Percentiles rank a stretch among this genome's conserved stretches.
These are phyloP conservation scores for Papilio gigon DNA, from an alignment of 2,888 invertebrate species.

Conservation along the genomic window DNA sequence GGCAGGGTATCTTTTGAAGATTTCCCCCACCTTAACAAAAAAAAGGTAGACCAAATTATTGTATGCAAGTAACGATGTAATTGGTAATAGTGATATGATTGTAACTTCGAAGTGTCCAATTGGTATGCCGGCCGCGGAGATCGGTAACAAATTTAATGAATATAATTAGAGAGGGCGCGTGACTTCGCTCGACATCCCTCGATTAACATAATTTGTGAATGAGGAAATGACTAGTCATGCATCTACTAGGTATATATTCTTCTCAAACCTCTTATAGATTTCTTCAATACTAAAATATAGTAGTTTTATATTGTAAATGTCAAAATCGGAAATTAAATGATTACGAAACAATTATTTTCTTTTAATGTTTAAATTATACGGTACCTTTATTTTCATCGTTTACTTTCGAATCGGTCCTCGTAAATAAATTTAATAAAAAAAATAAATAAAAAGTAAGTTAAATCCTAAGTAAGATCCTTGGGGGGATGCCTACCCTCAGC, in stretches of 20 bases:
- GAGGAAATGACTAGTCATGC: conserved; percentile 24
- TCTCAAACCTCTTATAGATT: not conserved
- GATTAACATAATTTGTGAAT: conserved; percentile 29
- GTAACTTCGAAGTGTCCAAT: conserved; percentile 15
- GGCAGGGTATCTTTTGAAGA: no score
- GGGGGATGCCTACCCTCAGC: no score
- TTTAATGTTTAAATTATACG: no score
- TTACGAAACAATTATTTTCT: no score
- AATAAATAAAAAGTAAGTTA: no score
- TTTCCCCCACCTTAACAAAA: no score
- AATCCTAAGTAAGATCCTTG: no score
- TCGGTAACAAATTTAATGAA: conserved; percentile 37
- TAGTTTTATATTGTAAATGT: no score
- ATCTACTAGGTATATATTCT: not conserved
- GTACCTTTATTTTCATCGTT: no score
- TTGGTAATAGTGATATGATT: not conserved
- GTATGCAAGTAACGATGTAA: not conserved
- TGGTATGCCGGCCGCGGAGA: conserved; percentile 14
- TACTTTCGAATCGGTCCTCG: no score
- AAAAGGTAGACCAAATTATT: not conserved
- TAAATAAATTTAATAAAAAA: no score
- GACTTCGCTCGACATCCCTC: conserved; percentile 13
- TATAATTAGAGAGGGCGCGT: conserved; percentile 28
- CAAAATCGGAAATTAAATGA: no score
- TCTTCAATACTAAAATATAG: not conserved